Conservation (phyloP, 2,797 vertebrate genomes). For the Anabacerthia variegaticeps region DNA sequence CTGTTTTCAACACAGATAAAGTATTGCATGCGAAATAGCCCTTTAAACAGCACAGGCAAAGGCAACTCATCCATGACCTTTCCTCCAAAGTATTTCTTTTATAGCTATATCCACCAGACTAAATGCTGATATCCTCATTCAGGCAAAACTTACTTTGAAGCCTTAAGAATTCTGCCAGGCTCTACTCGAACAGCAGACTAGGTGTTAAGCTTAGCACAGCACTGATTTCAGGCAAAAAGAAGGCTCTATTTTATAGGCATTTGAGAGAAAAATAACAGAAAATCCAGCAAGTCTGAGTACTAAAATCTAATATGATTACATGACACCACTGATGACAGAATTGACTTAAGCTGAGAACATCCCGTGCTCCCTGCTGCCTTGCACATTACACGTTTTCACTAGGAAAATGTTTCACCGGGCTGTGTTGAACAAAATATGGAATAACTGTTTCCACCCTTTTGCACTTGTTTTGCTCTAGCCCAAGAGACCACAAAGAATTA, state of each 20-base stretch:
- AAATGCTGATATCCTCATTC: background rate
- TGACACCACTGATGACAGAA: background rate
- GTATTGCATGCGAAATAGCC: background rate
- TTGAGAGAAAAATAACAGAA: background rate
- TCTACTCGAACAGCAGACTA: background rate
- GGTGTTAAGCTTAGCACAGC: background rate
- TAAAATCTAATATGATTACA: background rate
- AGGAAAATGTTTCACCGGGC: background rate
- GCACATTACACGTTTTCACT: background rate
- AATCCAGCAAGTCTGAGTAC: background rate
- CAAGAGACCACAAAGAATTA: background rate
- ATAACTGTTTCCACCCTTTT: background rate
- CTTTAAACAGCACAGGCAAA: background rate
- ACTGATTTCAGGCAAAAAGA: background rate
- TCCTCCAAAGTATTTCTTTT: background rate
- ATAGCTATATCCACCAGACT: background rate
- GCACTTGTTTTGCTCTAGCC: background rate
- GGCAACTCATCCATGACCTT: background rate
- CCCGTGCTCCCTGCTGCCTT: background rate
- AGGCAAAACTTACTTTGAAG: background rate
- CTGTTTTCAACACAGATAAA: background rate
- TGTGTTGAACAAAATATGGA: background rate
- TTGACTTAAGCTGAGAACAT: background rate
- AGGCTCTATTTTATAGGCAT: background rate
- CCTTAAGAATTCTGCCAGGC: background rate